Conservation (phyloP, 2,888 invertebrate species). For the Tyria jacobaeae region DNA sequence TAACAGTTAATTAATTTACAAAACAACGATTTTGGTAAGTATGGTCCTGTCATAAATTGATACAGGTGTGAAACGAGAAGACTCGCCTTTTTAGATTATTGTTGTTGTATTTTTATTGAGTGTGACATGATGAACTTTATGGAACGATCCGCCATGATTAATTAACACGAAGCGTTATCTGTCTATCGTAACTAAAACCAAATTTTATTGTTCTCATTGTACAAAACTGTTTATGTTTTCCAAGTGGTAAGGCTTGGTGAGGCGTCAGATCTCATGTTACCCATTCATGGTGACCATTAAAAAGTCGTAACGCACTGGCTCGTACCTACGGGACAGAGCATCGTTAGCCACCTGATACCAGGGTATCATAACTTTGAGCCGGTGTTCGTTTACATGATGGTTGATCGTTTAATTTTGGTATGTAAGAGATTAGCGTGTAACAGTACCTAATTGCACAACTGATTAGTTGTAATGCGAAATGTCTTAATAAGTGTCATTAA, state of each 20-base stretch:
- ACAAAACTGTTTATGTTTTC: slow-evolving; percentile 80
- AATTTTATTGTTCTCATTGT: slow-evolving; percentile 74
- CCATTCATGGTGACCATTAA: slow-evolving; percentile 84
- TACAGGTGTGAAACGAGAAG: neutral
- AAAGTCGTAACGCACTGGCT: slow-evolving; percentile 73
- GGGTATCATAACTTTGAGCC: slow-evolving; percentile 69
- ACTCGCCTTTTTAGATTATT: neutral
- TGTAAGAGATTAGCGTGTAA: slow-evolving; percentile 56
- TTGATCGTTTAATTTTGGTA: slow-evolving; percentile 66
- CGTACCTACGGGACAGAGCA: slow-evolving; percentile 82
- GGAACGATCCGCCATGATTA: slow-evolving; percentile 47
- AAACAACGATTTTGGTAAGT: slow-evolving; percentile 3
- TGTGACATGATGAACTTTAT: slow-evolving; percentile 39
- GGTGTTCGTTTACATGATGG: slow-evolving; percentile 53
- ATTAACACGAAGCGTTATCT: slow-evolving; percentile 50
- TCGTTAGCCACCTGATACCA: slow-evolving; percentile 84
- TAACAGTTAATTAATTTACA: neutral
- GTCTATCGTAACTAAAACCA: slow-evolving; percentile 68
- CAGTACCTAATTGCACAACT: slow-evolving; percentile 48
- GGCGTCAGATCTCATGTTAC: slow-evolving; percentile 79
- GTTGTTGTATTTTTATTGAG: slow-evolving; percentile 9
- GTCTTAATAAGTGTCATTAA: slow-evolving; percentile 12
- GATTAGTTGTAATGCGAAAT: slow-evolving; percentile 42
- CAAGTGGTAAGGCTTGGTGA: slow-evolving; percentile 56
- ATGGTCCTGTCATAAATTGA: neutral